Evolutionary conservation across 2,888 invertebrate species (phyloP), one percentile per base, ranked within the genome.

Genomic region (Nomada hirtipes): DNA sequence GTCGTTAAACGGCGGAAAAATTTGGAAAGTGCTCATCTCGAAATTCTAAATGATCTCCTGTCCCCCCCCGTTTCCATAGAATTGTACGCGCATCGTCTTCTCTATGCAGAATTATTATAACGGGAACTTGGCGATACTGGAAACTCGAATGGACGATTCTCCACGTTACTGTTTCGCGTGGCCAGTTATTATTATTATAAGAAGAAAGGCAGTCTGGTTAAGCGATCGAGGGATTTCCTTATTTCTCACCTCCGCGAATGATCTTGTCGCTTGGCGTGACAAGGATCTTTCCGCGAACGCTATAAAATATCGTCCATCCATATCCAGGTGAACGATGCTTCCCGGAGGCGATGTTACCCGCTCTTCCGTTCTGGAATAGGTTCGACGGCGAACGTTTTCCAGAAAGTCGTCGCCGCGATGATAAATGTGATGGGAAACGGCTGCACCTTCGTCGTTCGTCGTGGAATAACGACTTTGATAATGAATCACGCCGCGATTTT

Each of bases 401-500:
- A 73, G 82, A 70, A 60, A 60, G 64, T 60, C 73, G 76, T 83
- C 76, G 65, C 50, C 65, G 64, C 47, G 50, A 73, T 65, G 77
- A 82, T 71, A 79, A 76, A 72, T 50, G 72, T 29, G 52, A 55
- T 2, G 55, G 23, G 68, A 26, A 70, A 57, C 53, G 69, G 76
- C 81, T 80, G 60, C 72, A 20, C 82, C 77, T 70, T 82, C 63
- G 53, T 20, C 36, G 60, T 47, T 44, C 63, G 60, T 47, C 18
- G 20, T 23, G 61, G 52, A 59, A 53, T 59, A 75, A 75, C 68
- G 57, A 50, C 70, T 59, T 79, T 83, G 73, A 83, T 75, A 86
- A 86, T 83, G 80, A 76, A 84, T 86, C 79, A 82, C 67, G 60
- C 57, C 29, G 70, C 63, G 76, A 84, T 84, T 79, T 79, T 26